A percentile compares a stretch with the other conserved stretches of the same genome.
phyloP scores from a whole-genome alignment of 2,113 vertebrate genomes.

The Ascaphus truei region DNA sequence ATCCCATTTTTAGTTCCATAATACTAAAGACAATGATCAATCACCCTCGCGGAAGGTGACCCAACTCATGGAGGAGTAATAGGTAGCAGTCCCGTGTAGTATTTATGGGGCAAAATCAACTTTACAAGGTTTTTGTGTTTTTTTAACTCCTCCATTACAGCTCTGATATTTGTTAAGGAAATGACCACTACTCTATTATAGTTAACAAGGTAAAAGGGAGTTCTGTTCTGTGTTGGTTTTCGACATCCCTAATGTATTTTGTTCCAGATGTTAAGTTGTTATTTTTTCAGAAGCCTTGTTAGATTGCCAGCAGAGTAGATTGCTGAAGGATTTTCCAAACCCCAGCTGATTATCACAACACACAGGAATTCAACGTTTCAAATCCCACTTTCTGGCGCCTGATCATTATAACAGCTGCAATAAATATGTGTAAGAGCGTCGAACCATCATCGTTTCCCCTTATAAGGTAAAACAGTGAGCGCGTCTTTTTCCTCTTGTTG shows the following conservation, averaged over 20 bases:
- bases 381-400: conserved; percentile 50
- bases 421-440: conserved; percentile 53
- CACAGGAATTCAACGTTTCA: conserved; percentile 59
- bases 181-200: conserved; percentile 32
- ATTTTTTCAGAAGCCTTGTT: conserved; percentile 66
- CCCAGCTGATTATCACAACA: conserved; percentile 70
- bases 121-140: no score
- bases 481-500: conserved; percentile 37
- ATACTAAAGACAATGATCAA: no score
- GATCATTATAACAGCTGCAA: conserved; percentile 58
- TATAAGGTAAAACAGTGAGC: conserved; percentile 58
- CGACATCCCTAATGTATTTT: conserved; percentile 53
- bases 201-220: conserved; percentile 49
- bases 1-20: no score
- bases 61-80: no score
- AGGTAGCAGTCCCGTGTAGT: no score
- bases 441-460: conserved; percentile 45
- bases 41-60: no score
- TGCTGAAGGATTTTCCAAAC: conserved; percentile 62
- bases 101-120: no score
- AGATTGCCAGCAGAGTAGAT: conserved; percentile 55
- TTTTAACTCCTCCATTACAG: not conserved
- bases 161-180: not conserved
- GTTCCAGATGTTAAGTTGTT: conserved; percentile 68
- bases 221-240: conserved; percentile 59